These are phyloP conservation scores for Spea hammondii DNA, from an alignment of 2,797 vertebrate genomes.

Conservation along the genomic window DNA sequence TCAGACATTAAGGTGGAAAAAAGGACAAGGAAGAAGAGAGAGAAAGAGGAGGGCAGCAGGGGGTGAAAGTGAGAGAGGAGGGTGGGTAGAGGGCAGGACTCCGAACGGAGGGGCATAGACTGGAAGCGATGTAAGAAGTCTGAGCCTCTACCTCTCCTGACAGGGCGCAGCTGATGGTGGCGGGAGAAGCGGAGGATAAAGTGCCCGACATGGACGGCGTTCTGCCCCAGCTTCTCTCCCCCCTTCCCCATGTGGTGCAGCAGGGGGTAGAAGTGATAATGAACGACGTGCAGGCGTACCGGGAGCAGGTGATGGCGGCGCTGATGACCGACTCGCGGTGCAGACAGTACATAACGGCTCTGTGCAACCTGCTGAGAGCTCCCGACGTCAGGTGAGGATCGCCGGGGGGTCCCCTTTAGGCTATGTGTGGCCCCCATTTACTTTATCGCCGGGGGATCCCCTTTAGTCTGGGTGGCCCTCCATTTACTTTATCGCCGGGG, in stretches of 20 bases:
- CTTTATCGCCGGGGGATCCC: too few relatives aligned
- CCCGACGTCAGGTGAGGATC: constrained; percentile 53
- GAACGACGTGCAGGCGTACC: constrained; percentile 40
- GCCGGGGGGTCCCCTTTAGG: too few relatives aligned
- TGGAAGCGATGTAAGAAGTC: too few relatives aligned
- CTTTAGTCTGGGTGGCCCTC: too few relatives aligned
- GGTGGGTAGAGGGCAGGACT: too few relatives aligned
- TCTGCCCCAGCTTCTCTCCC: constrained; percentile 44
- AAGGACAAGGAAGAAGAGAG: too few relatives aligned
- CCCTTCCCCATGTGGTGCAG: constrained; percentile 36
- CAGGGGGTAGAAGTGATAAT: constrained; percentile 50
- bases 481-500: too few relatives aligned
- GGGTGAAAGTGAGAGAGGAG: too few relatives aligned
- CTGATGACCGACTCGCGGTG: constrained; percentile 42
- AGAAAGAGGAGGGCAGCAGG: too few relatives aligned
- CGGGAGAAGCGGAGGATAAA: neutral
- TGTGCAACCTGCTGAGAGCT: constrained; percentile 49
- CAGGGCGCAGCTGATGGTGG: constrained; percentile 18
- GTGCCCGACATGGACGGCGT: neutral
- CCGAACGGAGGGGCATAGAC: too few relatives aligned
- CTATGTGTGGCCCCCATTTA: too few relatives aligned
- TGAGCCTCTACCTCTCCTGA: neutral
- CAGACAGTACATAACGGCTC: constrained; percentile 33
- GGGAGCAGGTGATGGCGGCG: constrained; percentile 36
- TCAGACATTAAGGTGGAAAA: too few relatives aligned